A percentile compares a stretch with the other conserved stretches of the same genome.
Evolutionary conservation across 1,140 invertebrate genomes (phyloP).

Genomic region (Pentalonia nigronervosa): DNA sequence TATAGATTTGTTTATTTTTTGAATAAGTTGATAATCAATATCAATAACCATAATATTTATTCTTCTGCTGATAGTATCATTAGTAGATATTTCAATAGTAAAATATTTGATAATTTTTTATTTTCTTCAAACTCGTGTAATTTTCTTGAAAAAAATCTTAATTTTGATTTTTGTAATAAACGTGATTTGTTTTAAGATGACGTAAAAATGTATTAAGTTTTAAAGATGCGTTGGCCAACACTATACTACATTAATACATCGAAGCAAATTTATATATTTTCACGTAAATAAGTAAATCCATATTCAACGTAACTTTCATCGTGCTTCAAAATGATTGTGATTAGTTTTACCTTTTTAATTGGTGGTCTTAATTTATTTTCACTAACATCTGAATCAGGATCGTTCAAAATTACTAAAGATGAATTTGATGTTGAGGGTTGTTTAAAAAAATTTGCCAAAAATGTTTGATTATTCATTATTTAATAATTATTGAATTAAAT

Average conservation of each 20-base stretch:
- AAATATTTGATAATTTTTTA: no score
- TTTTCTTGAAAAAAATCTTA: constrained; percentile 3
- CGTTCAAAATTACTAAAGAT: background rate
- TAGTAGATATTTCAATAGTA: no score
- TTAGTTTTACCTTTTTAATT: background rate
- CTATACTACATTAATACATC: background rate
- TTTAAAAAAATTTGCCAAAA: constrained; percentile 3
- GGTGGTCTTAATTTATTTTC: background rate
- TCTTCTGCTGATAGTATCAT: no score
- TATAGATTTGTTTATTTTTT: no score
- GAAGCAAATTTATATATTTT: background rate
- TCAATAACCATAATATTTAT: no score
- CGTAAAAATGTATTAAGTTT: background rate
- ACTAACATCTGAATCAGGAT: background rate
- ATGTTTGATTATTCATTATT: background rate
- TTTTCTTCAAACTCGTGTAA: background rate
- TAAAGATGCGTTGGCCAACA: background rate
- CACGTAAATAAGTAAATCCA: background rate
- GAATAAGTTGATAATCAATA: no score
- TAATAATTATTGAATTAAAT: background rate
- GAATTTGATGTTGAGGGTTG: constrained; percentile 3
- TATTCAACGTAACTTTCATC: background rate
- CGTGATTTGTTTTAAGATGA: background rate
- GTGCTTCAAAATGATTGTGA: background rate
- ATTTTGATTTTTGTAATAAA: background rate